These are phyloP conservation scores for Drosophila serrata DNA, from an alignment of 1,140 invertebrate species.

Conservation along the genomic window DNA sequence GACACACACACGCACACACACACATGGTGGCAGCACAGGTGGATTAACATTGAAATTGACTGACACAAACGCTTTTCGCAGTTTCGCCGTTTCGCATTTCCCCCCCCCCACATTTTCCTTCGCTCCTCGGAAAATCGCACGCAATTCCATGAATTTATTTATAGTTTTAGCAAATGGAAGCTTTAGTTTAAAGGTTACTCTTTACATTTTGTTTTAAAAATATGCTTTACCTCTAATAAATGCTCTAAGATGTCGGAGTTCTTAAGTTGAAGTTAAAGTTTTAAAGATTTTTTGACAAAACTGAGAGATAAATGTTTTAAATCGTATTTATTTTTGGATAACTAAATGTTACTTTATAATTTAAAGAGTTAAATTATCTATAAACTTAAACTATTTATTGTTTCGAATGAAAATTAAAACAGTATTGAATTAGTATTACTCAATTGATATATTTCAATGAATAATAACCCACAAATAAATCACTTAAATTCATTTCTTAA, in stretches of 20 bases:
- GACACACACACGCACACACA: conserved; percentile 20
- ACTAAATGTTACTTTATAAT: too few relatives aligned
- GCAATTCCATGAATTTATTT: conserved; percentile 20
- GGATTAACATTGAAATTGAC: conserved; percentile 68
- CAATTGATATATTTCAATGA: too few relatives aligned
- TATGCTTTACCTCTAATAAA: not conserved
- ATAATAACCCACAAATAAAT: too few relatives aligned
- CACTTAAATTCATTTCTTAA: too few relatives aligned
- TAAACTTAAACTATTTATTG: too few relatives aligned
- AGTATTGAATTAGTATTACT: too few relatives aligned
- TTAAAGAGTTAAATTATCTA: too few relatives aligned
- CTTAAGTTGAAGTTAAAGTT: not conserved
- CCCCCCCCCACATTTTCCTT: too few relatives aligned
- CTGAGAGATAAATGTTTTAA: not conserved
- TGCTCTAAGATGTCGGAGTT: not conserved
- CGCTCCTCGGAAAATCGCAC: conserved; percentile 6
- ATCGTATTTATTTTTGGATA: too few relatives aligned
- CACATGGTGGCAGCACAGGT: conserved; percentile 32
- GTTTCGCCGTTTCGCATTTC: conserved; percentile 3
- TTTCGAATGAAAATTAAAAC: too few relatives aligned
- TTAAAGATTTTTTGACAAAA: not conserved
- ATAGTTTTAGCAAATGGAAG: not conserved
- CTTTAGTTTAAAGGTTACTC: not conserved
- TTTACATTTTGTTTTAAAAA: not conserved
- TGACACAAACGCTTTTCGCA: conserved; percentile 50